Conservation (phyloP, 2,797 vertebrate species). For the Tapera naevia region DNA sequence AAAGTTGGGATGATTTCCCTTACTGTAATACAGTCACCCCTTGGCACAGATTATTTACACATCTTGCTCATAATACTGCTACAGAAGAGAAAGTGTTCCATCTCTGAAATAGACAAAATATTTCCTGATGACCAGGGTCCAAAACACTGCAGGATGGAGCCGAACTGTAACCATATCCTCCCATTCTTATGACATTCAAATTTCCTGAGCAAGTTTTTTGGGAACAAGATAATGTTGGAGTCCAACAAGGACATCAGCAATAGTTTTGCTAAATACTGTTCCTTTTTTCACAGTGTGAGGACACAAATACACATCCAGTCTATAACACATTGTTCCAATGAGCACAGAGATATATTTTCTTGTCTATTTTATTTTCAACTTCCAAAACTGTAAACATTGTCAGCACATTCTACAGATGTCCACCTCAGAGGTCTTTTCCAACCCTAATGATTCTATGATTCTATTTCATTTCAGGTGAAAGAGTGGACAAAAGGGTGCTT, state of each 20-base stretch:
- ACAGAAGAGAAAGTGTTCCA: slow-evolving; percentile 37
- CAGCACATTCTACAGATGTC: background rate
- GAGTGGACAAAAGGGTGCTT: background rate
- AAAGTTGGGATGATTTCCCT: background rate
- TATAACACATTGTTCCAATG: background rate
- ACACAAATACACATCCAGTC: background rate
- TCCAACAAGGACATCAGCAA: slow-evolving; percentile 3
- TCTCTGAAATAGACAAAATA: slow-evolving; percentile 2
- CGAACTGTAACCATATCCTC: slow-evolving; percentile 27
- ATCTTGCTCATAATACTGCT: background rate
- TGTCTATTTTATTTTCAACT: background rate
- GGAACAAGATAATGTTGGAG: background rate
- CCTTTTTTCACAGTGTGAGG: background rate
- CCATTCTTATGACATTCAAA: slow-evolving; percentile 11
- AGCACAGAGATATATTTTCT: background rate
- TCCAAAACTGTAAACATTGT: background rate
- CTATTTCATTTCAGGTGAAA: background rate
- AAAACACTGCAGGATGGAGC: slow-evolving; percentile 14
- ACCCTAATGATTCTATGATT: no score
- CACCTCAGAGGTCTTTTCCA: background rate
- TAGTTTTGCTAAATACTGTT: background rate
- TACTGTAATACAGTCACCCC: background rate
- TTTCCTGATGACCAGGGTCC: slow-evolving; percentile 34
- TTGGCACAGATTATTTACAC: slow-evolving; percentile 12
- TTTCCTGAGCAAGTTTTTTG: slow-evolving; percentile 26